Base-by-base conservation (phyloP, 1,140 invertebrate species). In the Drosophila nigromelanica region DNA sequence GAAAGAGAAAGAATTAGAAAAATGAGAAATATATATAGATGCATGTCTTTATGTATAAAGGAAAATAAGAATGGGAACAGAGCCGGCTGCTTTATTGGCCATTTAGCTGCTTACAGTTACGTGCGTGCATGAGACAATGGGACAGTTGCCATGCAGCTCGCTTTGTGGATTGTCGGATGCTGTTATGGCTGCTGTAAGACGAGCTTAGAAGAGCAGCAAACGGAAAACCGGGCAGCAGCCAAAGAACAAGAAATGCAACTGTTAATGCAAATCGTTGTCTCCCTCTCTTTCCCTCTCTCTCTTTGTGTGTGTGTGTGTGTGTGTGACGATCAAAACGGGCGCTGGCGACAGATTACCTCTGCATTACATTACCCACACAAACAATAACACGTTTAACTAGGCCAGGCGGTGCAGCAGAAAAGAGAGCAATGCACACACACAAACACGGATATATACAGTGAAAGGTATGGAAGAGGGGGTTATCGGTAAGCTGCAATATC, bases 201-300 rank as follows among this genome's bases (percentile, higher is more conserved):
- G 24, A 72, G 61, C 63, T 55, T 71, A 35, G 50, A 30, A n/a
- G 7, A 52, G 35, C 18, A 64, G 35, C 18, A 64, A 59, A 69
- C 48, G 10, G 21, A 51, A 67, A 68, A 73, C 63, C 47, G 39
- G 30, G 59, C 50, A 48, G 54, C 47, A 60, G 55, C 55, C 5
- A 21, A 64, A 69, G 79, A 87, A 89, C 83, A 87, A 87, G 83
- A 87, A 89, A 87, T 87, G 83, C 82, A 87, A 87, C 82, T 87
- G 82, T 87, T 89, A 87, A 87, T 87, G 82, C 79, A 87, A 87
- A 87, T 85, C 77, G 69, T 56, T 68, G 33, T 55, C 55, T 58
- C 40, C 24, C 42, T 45, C 30, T 33, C 24, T 54, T 40, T 42
- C 24, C 15, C 4, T 45, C n/a, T 21, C 4, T 27, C 7, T 39